phyloP scores from a whole-genome alignment of 2,113 vertebrate species.

The Pterocles gutturalis region DNA sequence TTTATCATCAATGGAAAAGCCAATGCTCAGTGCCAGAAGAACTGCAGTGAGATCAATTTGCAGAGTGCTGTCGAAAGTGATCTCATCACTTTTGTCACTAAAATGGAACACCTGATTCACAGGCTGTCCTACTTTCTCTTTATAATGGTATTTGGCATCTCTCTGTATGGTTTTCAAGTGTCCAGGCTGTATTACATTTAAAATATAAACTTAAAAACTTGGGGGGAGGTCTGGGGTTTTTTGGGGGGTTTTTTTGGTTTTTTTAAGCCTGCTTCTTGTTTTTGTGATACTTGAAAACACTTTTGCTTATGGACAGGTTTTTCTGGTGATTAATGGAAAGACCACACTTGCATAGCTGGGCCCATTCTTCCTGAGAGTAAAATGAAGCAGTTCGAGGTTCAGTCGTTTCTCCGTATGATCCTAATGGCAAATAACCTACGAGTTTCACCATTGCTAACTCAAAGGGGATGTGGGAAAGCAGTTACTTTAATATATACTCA shows the following conservation, averaged over 20 bases:
- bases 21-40: constrained; percentile 49
- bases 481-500: constrained; percentile 36
- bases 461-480: constrained; percentile 57
- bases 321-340: constrained; percentile 31
- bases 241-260: neutral
- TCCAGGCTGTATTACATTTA: constrained; percentile 44
- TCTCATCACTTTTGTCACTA: constrained; percentile 67
- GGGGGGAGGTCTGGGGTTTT: neutral
- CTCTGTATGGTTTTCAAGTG: constrained; percentile 50
- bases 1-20: constrained; percentile 46
- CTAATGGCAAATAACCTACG: constrained; percentile 46
- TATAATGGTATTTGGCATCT: constrained; percentile 58
- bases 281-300: constrained; percentile 38
- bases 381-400: constrained; percentile 4
- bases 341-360: neutral
- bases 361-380: constrained; percentile 2
- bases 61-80: constrained; percentile 64
- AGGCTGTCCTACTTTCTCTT: constrained; percentile 52
- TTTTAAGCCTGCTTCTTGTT: neutral
- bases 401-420: constrained; percentile 1
- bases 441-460: constrained; percentile 36
- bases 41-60: constrained; percentile 65
- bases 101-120: constrained; percentile 49
- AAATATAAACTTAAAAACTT: constrained; percentile 47
- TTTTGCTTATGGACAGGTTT: neutral